Conservation (phyloP, 2,888 invertebrate genomes). For the Monopis laevigella region DNA sequence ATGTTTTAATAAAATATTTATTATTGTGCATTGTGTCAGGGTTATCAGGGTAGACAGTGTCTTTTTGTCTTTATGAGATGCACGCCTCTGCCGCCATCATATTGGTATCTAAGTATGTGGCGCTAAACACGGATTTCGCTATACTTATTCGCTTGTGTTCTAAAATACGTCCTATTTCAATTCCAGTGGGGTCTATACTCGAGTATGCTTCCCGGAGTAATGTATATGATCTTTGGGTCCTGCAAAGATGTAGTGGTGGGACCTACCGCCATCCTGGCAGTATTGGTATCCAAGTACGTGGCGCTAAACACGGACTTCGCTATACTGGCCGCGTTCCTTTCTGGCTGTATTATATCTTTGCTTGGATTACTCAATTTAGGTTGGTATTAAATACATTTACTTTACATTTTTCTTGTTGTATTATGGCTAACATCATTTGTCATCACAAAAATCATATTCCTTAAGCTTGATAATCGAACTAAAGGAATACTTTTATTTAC, state of each 20-base stretch:
- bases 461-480: too few species aligned
- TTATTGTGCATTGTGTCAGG: too few species aligned
- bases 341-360: slow-evolving; percentile 76
- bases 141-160: too few species aligned
- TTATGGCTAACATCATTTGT: too few species aligned
- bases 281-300: slow-evolving; percentile 79
- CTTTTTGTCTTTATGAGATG: too few species aligned
- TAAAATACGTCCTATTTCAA: not conserved
- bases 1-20: too few species aligned
- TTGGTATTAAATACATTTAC: too few species aligned
- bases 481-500: too few species aligned
- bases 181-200: slow-evolving; percentile 87
- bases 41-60: too few species aligned
- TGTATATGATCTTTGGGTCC: slow-evolving; percentile 89
- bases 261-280: slow-evolving; percentile 90
- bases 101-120: slow-evolving; percentile 77
- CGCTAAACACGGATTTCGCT: slow-evolving; percentile 73
- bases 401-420: too few species aligned
- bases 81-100: too few species aligned
- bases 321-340: slow-evolving; percentile 71
- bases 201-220: slow-evolving; percentile 90
- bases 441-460: too few species aligned
- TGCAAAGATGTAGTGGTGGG: slow-evolving; percentile 82
- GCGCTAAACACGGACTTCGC: slow-evolving; percentile 74
- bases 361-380: slow-evolving; percentile 78